Percentiles rank a stretch among this genome's conserved stretches.
Evolutionary conservation across 2,888 invertebrate species (phyloP).

Genomic region (Caenorhabditis panamensis): DNA sequence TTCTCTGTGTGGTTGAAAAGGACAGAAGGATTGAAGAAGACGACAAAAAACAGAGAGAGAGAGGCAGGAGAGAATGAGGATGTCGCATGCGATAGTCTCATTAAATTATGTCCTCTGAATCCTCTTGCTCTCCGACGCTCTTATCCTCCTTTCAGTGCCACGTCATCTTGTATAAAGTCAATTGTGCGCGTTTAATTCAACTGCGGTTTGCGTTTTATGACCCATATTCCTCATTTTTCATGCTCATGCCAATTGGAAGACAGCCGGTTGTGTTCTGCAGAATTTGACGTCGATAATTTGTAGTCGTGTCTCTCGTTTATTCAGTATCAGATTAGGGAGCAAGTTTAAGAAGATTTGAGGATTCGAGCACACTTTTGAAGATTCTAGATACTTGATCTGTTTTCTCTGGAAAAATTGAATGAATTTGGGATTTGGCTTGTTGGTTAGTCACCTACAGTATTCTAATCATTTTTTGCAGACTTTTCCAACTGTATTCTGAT

Average conservation of each 20-base stretch:
- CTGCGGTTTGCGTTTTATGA: constrained; percentile 7
- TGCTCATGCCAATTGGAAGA: not conserved
- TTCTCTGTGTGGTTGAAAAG: not conserved
- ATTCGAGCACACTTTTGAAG: too few species aligned
- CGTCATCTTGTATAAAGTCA: constrained; percentile 6
- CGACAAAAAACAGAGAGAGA: not conserved
- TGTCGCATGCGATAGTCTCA: constrained; percentile 51
- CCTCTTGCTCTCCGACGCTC: constrained; percentile 5
- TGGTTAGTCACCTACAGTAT: too few species aligned
- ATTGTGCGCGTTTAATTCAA: constrained; percentile 28
- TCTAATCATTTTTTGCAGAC: not conserved
- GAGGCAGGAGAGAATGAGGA: constrained; percentile 7
- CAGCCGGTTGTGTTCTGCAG: not conserved
- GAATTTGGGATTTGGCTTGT: too few species aligned
- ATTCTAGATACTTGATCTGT: too few species aligned
- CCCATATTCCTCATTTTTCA: not conserved
- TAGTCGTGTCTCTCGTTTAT: too few species aligned
- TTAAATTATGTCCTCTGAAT: constrained; percentile 34
- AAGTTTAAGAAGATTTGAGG: too few species aligned
- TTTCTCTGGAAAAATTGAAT: too few species aligned
- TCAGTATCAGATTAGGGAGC: too few species aligned
- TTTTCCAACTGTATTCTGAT: too few species aligned
- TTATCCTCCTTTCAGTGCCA: constrained; percentile 10
- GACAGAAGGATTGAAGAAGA: not conserved
- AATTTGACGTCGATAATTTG: too few species aligned